Conservation (phyloP, 1,140 invertebrate species). For the Philotrypesis tridentata region DNA sequence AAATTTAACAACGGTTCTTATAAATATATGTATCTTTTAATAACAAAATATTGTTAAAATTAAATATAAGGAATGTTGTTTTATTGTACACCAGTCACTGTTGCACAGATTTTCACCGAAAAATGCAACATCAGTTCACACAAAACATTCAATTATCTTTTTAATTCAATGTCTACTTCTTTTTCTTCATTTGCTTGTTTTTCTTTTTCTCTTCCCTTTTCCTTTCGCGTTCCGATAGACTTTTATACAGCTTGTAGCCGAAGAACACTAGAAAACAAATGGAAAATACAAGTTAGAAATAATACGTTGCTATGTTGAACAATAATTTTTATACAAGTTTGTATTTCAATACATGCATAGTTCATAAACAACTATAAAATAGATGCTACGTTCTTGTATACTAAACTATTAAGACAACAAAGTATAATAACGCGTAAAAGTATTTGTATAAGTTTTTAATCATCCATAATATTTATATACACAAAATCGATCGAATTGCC, state of each 20-base stretch:
- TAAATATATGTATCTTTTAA: constrained; percentile 47
- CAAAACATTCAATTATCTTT: neutral
- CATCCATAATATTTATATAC: too few relatives aligned
- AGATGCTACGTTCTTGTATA: too few relatives aligned
- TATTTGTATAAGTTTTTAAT: too few relatives aligned
- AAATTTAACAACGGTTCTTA: constrained; percentile 33
- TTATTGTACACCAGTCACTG: constrained; percentile 51
- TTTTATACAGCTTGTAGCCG: constrained; percentile 87
- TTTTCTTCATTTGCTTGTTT: constrained; percentile 74
- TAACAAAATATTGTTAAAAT: constrained; percentile 52
- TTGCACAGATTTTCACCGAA: constrained; percentile 18
- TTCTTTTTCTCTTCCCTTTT: constrained; percentile 79
- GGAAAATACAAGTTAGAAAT: constrained; percentile 23
- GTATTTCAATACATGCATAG: too few relatives aligned
- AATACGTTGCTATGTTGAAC: neutral
- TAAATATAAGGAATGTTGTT: constrained; percentile 47
- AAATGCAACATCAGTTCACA: constrained; percentile 20
- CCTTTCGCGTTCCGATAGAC: constrained; percentile 72
- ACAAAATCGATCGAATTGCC: too few relatives aligned
- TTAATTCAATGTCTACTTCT: constrained; percentile 66
- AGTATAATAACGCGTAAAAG: too few relatives aligned
- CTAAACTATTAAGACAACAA: too few relatives aligned
- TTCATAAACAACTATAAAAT: too few relatives aligned
- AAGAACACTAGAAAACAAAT: constrained; percentile 84
- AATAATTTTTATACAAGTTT: too few relatives aligned